A percentile compares a stretch with the other conserved stretches of the same genome.
Conservation (phyloP, 1,140 invertebrate genomes). For the Cydia amplana region DNA sequence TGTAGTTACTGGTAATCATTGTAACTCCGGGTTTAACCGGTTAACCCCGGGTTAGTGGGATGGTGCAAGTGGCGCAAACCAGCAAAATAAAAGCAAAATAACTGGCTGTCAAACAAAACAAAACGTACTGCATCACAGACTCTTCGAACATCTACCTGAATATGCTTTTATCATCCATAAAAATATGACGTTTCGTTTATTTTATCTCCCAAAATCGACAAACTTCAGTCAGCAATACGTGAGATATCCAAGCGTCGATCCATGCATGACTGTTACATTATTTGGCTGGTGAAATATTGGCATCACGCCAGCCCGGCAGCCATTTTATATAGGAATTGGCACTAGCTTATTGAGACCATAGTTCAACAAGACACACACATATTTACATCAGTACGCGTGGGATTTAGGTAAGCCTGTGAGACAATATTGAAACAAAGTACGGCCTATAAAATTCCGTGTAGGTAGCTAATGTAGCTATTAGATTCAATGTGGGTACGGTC, state of each 20-base stretch:
- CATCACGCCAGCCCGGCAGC: neutral
- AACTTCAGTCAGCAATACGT: constrained; percentile 17
- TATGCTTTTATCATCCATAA: neutral
- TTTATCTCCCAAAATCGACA: neutral
- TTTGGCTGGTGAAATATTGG: constrained; percentile 28
- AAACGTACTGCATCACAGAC: neutral
- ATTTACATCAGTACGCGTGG: constrained; percentile 10
- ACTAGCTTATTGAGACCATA: constrained; percentile 33
- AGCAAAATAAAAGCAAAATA: no score
- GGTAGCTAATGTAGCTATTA: neutral
- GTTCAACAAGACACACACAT: constrained; percentile 14
- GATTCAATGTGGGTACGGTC: neutral
- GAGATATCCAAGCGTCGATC: constrained; percentile 15
- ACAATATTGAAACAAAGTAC: constrained; percentile 7
- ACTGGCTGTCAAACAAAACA: neutral
- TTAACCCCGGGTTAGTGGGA: no score
- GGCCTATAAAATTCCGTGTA: neutral
- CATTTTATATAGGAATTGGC: constrained; percentile 31
- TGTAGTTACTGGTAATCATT: no score
- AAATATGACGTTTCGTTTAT: neutral
- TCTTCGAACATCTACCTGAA: no score
- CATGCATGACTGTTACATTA: constrained; percentile 31
- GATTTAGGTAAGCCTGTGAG: neutral
- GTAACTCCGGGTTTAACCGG: no score
- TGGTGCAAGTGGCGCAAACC: no score